phyloP scores from a whole-genome alignment of 2,113 vertebrate genomes.

The Catagonus wagneri region DNA sequence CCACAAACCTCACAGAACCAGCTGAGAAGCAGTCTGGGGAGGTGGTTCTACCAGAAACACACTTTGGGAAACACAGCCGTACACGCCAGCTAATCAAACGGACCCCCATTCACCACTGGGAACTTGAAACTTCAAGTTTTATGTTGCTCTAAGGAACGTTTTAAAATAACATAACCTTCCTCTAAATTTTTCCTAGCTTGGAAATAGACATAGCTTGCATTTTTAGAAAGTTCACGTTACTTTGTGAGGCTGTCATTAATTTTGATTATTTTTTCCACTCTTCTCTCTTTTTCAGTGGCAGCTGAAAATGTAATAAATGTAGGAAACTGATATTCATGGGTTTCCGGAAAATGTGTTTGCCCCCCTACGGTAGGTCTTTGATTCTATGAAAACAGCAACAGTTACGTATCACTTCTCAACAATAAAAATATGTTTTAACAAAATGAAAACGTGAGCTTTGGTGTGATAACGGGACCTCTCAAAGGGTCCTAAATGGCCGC shows the following conservation, averaged over 20 bases:
- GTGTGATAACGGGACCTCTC: background rate
- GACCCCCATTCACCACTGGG: background rate
- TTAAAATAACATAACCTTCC: slow-evolving; percentile 51
- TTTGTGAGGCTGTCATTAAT: slow-evolving; percentile 65
- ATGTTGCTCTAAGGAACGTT: background rate
- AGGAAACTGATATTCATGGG: slow-evolving; percentile 50
- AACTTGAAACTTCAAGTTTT: background rate
- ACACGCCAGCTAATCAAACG: background rate
- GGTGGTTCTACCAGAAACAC: background rate
- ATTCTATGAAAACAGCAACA: slow-evolving; percentile 46
- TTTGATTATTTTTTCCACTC: slow-evolving; percentile 73
- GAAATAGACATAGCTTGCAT: slow-evolving; percentile 40
- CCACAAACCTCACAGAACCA: background rate
- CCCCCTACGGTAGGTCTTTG: background rate
- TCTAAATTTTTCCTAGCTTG: slow-evolving; percentile 69
- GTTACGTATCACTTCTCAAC: background rate
- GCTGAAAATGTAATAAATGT: slow-evolving; percentile 62
- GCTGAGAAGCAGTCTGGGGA: background rate
- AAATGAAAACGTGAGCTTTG: background rate
- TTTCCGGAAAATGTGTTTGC: slow-evolving; percentile 60
- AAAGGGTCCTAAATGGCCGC: background rate
- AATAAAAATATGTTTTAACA: background rate
- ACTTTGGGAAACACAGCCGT: background rate
- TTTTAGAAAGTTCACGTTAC: slow-evolving; percentile 21
- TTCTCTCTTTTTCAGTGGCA: slow-evolving; percentile 68